A percentile compares a stretch with the other conserved stretches of the same genome.
phyloP scores from a whole-genome alignment of 2,113 vertebrate genomes.

The Hemicordylus capensis region DNA sequence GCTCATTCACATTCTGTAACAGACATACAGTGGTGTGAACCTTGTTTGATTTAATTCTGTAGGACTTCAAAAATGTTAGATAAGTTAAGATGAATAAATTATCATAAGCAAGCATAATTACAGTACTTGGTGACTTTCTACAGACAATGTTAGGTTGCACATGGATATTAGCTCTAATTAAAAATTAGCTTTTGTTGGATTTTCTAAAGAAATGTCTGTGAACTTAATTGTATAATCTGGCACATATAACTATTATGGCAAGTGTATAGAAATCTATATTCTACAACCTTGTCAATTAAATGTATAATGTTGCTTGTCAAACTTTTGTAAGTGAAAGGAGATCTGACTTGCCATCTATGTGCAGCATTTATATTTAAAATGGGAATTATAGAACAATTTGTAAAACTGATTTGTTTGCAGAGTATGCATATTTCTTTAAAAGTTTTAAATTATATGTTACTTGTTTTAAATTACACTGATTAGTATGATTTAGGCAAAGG shows the following conservation, averaged over 20 bases:
- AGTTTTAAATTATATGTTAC: slow-evolving; percentile 70
- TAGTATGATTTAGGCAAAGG: slow-evolving; percentile 53
- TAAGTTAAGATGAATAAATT: slow-evolving; percentile 42
- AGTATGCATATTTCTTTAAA: slow-evolving; percentile 48
- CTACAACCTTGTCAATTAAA: slow-evolving; percentile 56
- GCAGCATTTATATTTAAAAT: slow-evolving; percentile 62
- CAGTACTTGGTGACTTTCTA: slow-evolving; percentile 23
- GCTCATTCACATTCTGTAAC: neutral
- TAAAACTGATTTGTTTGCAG: slow-evolving; percentile 60
- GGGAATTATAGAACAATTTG: slow-evolving; percentile 54
- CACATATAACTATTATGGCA: slow-evolving; percentile 51
- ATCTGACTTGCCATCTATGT: slow-evolving; percentile 60
- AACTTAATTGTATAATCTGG: slow-evolving; percentile 24
- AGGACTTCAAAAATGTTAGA: slow-evolving; percentile 43
- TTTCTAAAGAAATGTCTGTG: slow-evolving; percentile 42
- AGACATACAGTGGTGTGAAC: neutral
- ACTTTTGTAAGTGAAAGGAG: slow-evolving; percentile 57
- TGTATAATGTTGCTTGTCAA: slow-evolving; percentile 57
- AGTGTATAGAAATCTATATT: slow-evolving; percentile 25
- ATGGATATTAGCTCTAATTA: slow-evolving; percentile 49
- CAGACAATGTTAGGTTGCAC: slow-evolving; percentile 4
- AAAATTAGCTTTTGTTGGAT: slow-evolving; percentile 50
- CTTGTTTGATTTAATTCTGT: slow-evolving; percentile 29
- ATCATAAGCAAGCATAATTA: slow-evolving; percentile 41
- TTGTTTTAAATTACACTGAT: slow-evolving; percentile 73